These are phyloP conservation scores for Chelonus formosanus DNA, from an alignment of 2,888 invertebrate species.

Conservation along the genomic window DNA sequence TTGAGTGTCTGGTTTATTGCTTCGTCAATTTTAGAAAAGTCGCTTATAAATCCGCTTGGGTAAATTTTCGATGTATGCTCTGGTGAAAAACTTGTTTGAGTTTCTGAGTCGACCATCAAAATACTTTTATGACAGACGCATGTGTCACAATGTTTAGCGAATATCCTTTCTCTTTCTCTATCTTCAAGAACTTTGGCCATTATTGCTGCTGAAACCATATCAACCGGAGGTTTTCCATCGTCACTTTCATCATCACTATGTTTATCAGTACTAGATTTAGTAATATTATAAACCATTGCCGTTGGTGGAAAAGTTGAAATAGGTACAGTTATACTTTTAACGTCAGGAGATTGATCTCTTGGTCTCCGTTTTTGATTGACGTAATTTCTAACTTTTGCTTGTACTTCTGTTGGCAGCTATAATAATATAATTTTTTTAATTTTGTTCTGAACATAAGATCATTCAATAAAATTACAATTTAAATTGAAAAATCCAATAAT, in stretches of 20 bases:
- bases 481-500: no score
- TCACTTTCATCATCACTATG: constrained; percentile 69
- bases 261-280: constrained; percentile 58
- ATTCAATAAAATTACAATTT: no score
- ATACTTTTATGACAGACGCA: constrained; percentile 73
- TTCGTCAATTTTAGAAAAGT: constrained; percentile 33
- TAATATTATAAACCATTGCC: constrained; percentile 76
- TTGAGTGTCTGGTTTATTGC: constrained; percentile 13
- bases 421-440: constrained; percentile 47
- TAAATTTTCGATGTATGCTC: neutral
- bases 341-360: constrained; percentile 67
- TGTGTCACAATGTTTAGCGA: constrained; percentile 83
- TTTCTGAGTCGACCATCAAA: constrained; percentile 56
- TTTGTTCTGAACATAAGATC: neutral
- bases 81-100: constrained; percentile 49
- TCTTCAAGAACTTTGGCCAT: constrained; percentile 93
- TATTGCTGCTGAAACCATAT: constrained; percentile 84
- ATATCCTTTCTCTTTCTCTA: constrained; percentile 80
- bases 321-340: constrained; percentile 76
- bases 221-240: constrained; percentile 70
- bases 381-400: constrained; percentile 86
- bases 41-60: constrained; percentile 41
- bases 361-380: constrained; percentile 72
- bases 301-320: constrained; percentile 85
- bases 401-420: constrained; percentile 90